phyloP scores from a whole-genome alignment of 2,113 vertebrate genomes.

The Heterochromis multidens region DNA sequence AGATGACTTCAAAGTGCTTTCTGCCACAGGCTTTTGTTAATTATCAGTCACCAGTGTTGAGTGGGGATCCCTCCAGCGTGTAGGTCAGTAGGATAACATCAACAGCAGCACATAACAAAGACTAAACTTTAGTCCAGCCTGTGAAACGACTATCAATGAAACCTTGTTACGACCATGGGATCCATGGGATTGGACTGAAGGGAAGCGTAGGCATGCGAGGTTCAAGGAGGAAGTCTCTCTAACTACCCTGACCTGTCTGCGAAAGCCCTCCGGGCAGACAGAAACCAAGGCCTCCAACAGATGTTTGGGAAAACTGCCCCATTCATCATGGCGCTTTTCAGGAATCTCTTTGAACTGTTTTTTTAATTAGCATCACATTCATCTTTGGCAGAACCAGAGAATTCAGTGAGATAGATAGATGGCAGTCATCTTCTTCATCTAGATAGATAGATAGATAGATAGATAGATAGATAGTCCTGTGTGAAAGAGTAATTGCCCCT shows the following conservation, averaged over 20 bases:
- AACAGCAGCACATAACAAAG: conserved; percentile 42
- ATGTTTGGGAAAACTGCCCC: conserved; percentile 51
- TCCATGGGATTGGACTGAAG: neutral
- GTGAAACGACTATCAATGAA: conserved; percentile 48
- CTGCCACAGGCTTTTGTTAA: conserved; percentile 41
- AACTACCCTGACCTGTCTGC: conserved; percentile 50
- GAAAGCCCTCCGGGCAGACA: conserved; percentile 37
- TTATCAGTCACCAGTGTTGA: conserved; percentile 29
- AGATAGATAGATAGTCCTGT: too few relatives aligned
- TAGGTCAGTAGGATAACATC: conserved; percentile 52
- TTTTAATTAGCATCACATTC: neutral
- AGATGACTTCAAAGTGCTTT: conserved; percentile 57
- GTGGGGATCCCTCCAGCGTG: conserved; percentile 34
- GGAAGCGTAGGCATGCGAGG: conserved; percentile 1
- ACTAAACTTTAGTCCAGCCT: conserved; percentile 13
- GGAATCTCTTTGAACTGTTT: conserved; percentile 64
- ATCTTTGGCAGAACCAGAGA: neutral
- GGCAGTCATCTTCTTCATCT: too few relatives aligned
- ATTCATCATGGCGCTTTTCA: conserved; percentile 56
- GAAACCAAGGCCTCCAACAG: conserved; percentile 54
- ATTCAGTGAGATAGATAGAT: neutral
- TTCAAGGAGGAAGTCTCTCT: conserved; percentile 40
- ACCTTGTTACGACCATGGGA: conserved; percentile 50
- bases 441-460: neutral
- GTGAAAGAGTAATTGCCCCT: too few relatives aligned